Conservation (phyloP, 2,113 vertebrate genomes). For the Atherinomorus stipes region DNA sequence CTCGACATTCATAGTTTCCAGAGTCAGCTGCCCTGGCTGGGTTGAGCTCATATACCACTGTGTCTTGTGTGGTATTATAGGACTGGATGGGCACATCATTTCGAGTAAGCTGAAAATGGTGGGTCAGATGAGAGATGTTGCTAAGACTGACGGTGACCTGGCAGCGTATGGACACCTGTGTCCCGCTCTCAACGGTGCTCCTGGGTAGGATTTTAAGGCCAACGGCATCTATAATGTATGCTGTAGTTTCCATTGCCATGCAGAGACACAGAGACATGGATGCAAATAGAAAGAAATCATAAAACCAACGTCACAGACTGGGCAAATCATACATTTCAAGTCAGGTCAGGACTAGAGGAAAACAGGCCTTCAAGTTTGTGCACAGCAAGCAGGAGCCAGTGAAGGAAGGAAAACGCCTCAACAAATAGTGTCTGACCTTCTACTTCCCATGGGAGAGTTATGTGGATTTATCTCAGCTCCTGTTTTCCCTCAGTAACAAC, state of each 20-base stretch:
- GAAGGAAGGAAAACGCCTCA: constrained; percentile 63
- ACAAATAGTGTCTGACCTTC: constrained; percentile 49
- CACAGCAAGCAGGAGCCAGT: constrained; percentile 36
- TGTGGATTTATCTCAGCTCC: constrained; percentile 49
- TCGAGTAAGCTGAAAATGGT: constrained; percentile 63
- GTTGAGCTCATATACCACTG: constrained; percentile 35
- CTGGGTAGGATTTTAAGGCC: constrained; percentile 63
- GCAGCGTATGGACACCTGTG: constrained; percentile 64
- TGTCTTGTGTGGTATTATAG: constrained; percentile 23
- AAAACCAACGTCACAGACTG: constrained; percentile 14
- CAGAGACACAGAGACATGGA: constrained; percentile 13
- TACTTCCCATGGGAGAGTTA: constrained; percentile 3
- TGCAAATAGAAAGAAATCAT: background rate
- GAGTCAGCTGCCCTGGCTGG: constrained; percentile 75
- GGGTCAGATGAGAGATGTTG: constrained; percentile 35
- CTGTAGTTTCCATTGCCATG: constrained; percentile 52
- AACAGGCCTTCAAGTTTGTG: background rate
- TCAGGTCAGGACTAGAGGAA: constrained; percentile 15
- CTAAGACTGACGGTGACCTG: constrained; percentile 64
- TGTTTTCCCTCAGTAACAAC: constrained; percentile 27
- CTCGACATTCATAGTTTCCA: constrained; percentile 73
- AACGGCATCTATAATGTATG: constrained; percentile 67
- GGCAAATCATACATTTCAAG: no score
- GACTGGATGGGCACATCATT: constrained; percentile 50
- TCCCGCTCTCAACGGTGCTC: constrained; percentile 66